A percentile compares a stretch with the other conserved stretches of the same genome.
phyloP scores from a whole-genome alignment of 2,797 vertebrate genomes.

The Microctenopoma steveboyesi region DNA sequence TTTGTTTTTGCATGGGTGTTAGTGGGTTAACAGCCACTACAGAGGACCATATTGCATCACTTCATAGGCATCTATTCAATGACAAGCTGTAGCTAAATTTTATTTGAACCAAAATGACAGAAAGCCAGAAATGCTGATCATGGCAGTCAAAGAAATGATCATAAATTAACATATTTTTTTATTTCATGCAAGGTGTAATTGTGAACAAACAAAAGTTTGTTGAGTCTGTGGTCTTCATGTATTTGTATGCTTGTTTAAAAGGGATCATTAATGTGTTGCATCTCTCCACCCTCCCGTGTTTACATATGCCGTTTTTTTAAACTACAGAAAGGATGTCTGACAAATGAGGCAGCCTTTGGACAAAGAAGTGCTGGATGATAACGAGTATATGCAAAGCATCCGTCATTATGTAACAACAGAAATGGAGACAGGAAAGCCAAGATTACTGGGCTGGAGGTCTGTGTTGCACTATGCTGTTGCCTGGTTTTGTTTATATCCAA shows the following conservation, averaged over 20 bases:
- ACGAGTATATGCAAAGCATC: conserved; percentile 47
- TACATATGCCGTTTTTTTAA: conserved; percentile 15
- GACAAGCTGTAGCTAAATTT: no score
- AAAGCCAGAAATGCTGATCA: no score
- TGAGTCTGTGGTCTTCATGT: not conserved
- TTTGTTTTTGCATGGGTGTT: no score
- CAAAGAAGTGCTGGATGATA: conserved; percentile 35
- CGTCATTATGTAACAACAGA: conserved; percentile 52
- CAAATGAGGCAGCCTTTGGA: conserved; percentile 37
- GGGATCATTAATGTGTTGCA: conserved; percentile 11
- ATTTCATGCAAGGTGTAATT: no score
- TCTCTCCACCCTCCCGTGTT: not conserved
- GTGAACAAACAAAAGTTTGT: no score
- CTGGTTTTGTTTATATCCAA: conserved; percentile 61
- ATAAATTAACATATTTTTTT: no score
- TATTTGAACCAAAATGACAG: no score
- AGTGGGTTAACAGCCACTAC: no score
- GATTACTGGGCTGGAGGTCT: conserved; percentile 44
- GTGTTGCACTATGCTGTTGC: conserved; percentile 48
- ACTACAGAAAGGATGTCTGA: conserved; percentile 22
- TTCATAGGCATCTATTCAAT: no score
- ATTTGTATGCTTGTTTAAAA: not conserved
- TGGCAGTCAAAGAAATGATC: no score
- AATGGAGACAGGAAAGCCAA: conserved; percentile 35
- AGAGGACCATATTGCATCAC: no score